Evolutionary conservation across 2,113 vertebrate species (phyloP).

Genomic region (Pedionomus torquatus): DNA sequence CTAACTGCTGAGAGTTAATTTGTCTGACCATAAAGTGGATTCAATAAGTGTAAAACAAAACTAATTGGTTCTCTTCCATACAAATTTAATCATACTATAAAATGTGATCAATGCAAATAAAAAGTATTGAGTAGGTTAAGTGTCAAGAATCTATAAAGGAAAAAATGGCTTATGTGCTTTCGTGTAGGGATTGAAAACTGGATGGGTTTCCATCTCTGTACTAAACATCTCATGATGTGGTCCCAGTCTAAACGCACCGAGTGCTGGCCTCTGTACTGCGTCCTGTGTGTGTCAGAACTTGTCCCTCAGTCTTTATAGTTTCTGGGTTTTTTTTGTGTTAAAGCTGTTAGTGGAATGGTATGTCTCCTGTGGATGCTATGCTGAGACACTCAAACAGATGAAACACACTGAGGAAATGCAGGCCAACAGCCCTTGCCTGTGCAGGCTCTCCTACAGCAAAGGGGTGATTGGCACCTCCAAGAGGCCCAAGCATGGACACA

Average conservation of each 20-base stretch:
- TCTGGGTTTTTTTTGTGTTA: background rate
- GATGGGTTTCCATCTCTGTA: background rate
- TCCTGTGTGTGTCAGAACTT: background rate
- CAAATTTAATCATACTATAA: slow-evolving; percentile 84
- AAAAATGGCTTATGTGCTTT: slow-evolving; percentile 12
- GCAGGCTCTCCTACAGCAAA: background rate
- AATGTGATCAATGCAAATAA: slow-evolving; percentile 82
- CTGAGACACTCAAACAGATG: background rate
- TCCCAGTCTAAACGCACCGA: background rate
- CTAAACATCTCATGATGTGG: background rate
- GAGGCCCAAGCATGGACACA: background rate
- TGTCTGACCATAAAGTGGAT: slow-evolving; percentile 79
- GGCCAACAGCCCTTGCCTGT: background rate
- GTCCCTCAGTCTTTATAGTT: background rate
- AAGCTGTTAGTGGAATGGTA: background rate
- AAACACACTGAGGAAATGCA: accelerated
- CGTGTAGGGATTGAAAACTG: background rate
- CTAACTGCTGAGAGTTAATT: slow-evolving; percentile 79
- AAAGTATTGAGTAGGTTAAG: slow-evolving; percentile 74
- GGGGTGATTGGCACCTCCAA: background rate
- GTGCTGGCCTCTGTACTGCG: background rate
- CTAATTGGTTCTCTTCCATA: slow-evolving; percentile 81
- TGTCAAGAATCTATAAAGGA: slow-evolving; percentile 71
- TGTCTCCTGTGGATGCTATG: background rate
- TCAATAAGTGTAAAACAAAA: slow-evolving; percentile 83